These are phyloP conservation scores for Centrocercus urophasianus DNA, from an alignment of 2,113 vertebrate species.

Conservation along the genomic window DNA sequence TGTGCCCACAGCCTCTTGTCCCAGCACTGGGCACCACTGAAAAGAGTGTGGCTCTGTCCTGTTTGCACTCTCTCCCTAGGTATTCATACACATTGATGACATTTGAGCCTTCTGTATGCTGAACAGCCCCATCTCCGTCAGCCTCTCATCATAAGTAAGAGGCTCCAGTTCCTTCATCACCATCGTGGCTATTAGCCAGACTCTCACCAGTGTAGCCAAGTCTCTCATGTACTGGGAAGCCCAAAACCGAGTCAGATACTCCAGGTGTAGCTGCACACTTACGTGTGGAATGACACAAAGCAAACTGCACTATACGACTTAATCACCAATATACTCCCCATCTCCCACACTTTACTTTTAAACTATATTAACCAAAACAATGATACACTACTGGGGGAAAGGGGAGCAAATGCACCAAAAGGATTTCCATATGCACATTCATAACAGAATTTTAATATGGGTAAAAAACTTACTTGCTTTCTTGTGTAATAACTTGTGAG, in stretches of 20 bases:
- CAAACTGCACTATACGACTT: background rate
- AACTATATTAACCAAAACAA: background rate
- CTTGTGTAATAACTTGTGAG: conserved; percentile 97
- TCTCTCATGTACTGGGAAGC: background rate
- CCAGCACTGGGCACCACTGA: background rate
- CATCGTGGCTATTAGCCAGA: background rate
- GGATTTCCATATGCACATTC: background rate
- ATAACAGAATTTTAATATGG: background rate
- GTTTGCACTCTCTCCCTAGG: background rate
- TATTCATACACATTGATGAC: background rate
- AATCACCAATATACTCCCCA: background rate
- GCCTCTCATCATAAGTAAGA: background rate
- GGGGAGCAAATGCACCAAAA: background rate
- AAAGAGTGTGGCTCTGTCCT: background rate
- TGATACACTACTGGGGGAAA: too few relatives aligned
- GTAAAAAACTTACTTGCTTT: conserved; percentile 93
- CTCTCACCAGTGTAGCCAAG: background rate
- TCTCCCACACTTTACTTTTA: background rate
- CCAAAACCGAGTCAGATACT: background rate
- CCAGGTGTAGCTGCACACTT: background rate
- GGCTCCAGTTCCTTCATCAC: background rate
- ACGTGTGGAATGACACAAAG: background rate
- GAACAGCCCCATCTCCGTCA: background rate
- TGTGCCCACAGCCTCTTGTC: background rate
- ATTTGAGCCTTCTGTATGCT: background rate